Evolutionary conservation across 1,140 invertebrate genomes (phyloP).

Genomic region (Metopolophium dirhodum): DNA sequence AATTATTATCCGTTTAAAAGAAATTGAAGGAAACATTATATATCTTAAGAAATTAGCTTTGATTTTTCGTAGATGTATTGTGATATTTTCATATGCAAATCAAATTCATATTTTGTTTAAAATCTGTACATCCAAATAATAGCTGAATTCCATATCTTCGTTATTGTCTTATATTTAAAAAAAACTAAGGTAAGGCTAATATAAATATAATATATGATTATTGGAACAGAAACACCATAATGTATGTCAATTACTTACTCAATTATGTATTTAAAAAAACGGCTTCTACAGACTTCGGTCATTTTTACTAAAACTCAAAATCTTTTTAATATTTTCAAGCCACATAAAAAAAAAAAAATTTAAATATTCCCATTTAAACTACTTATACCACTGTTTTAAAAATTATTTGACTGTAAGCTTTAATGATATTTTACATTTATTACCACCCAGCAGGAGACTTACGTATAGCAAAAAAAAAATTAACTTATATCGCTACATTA

Average conservation of each 20-base stretch:
- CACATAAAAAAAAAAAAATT: no score
- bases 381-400: background rate
- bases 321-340: background rate
- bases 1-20: background rate
- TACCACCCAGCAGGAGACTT: background rate
- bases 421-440: background rate
- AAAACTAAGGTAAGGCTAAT: background rate
- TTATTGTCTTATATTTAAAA: background rate
- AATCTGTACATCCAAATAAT: background rate
- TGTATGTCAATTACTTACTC: no score
- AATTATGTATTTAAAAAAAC: no score
- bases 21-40: background rate
- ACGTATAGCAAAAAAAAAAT: background rate
- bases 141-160: background rate
- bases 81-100: background rate
- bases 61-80: background rate
- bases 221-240: no score
- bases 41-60: background rate
- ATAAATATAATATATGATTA: background rate
- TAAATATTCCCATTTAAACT: no score
- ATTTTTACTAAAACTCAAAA: background rate
- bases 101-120: background rate
- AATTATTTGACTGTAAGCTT: background rate
- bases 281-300: no score
- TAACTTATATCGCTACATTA: background rate